These are phyloP conservation scores for Lottia scabra DNA, from an alignment of 2,888 invertebrate species.

Conservation along the genomic window DNA sequence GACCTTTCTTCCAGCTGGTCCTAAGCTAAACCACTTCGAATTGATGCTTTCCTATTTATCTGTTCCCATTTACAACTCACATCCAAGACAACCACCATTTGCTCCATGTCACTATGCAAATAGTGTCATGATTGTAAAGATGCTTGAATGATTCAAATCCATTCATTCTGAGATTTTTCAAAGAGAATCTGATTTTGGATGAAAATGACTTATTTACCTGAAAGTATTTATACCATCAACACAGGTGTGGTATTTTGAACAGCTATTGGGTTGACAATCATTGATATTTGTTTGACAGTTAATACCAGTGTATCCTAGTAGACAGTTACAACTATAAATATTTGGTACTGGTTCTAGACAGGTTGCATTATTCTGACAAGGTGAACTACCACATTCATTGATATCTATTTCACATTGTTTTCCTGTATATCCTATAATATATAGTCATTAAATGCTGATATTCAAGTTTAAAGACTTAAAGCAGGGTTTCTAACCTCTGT, in stretches of 20 bases:
- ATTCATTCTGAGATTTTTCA: background rate
- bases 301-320: conserved; percentile 34
- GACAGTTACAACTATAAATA: conserved; percentile 74
- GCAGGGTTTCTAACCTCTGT: too few species aligned
- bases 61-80: too few species aligned
- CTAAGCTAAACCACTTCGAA: too few species aligned
- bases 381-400: conserved; percentile 81
- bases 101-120: too few species aligned
- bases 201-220: conserved; percentile 29
- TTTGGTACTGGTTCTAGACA: conserved; percentile 79
- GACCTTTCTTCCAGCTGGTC: too few species aligned
- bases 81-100: too few species aligned
- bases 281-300: conserved; percentile 87
- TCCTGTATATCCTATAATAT: conserved; percentile 68
- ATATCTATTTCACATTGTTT: conserved; percentile 87
- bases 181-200: background rate
- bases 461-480: too few species aligned
- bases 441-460: background rate
- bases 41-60: too few species aligned
- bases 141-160: too few species aligned
- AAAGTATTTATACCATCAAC: conserved; percentile 41
- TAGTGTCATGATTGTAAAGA: too few species aligned
- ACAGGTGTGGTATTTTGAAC: conserved; percentile 90
- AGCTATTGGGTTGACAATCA: conserved; percentile 92
- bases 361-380: conserved; percentile 86